These are phyloP conservation scores for Hemitrygon akajei DNA, from an alignment of 2,797 vertebrate genomes.

Conservation along the genomic window DNA sequence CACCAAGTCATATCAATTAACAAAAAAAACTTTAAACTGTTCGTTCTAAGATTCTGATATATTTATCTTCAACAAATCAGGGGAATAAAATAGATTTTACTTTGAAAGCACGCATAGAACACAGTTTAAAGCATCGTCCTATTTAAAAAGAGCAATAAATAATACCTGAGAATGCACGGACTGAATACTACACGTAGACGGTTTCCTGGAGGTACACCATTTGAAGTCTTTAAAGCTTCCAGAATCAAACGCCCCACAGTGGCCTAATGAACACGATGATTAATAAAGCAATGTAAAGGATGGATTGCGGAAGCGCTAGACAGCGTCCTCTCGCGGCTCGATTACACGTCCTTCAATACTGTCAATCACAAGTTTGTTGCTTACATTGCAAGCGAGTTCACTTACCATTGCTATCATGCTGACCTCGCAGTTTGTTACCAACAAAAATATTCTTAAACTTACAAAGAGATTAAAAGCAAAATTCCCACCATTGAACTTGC, in stretches of 20 bases:
- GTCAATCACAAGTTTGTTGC: background rate
- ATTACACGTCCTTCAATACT: background rate
- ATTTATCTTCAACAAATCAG: background rate
- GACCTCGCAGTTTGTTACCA: background rate
- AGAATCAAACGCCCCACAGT: slow-evolving; percentile 34
- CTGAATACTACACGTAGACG: slow-evolving; percentile 27
- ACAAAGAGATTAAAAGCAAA: background rate
- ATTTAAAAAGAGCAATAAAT: slow-evolving; percentile 14
- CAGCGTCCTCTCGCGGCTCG: slow-evolving; percentile 7
- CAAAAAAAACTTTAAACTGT: slow-evolving; percentile 17
- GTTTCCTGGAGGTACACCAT: slow-evolving; percentile 33
- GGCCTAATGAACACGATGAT: slow-evolving; percentile 28
- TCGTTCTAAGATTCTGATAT: slow-evolving; percentile 1
- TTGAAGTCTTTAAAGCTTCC: slow-evolving; percentile 24
- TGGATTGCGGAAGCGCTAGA: background rate
- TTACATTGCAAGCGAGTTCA: background rate
- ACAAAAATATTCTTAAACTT: background rate
- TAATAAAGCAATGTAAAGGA: slow-evolving; percentile 26
- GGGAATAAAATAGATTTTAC: background rate
- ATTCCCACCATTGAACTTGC: too few relatives aligned
- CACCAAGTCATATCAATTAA: slow-evolving; percentile 20
- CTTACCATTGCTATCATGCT: background rate
- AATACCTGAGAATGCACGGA: slow-evolving; percentile 34
- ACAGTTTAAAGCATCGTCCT: background rate
- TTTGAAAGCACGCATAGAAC: background rate